phyloP scores from a whole-genome alignment of 2,888 invertebrate genomes.

The Hypolimnas misippus region DNA sequence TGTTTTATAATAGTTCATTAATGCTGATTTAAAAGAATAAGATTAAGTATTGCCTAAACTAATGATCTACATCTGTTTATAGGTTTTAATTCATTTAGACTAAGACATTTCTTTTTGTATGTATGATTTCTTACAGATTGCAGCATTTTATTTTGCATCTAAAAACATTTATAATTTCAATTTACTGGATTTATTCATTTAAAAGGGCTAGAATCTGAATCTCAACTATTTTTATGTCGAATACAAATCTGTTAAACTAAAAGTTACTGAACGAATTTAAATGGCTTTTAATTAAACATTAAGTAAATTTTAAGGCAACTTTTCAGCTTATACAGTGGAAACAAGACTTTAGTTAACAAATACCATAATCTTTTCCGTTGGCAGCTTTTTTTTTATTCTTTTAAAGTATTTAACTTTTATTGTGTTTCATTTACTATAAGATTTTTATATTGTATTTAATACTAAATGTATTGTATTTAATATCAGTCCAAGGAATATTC shows the following conservation, averaged over 20 bases:
- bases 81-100: neutral
- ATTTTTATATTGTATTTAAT: conserved; percentile 4
- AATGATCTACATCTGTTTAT: neutral
- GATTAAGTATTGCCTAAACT: neutral
- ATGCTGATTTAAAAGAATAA: neutral
- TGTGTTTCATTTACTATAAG: neutral
- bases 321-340: neutral
- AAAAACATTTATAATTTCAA: neutral
- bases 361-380: neutral
- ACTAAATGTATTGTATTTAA: conserved; percentile 1
- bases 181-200: no score
- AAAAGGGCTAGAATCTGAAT: no score
- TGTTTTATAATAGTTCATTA: no score
- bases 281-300: conserved; percentile 7
- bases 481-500: conserved; percentile 6
- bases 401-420: neutral
- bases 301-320: conserved; percentile 10
- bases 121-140: neutral
- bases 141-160: neutral
- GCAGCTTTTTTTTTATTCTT: neutral
- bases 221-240: conserved; percentile 6
- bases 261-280: conserved; percentile 11
- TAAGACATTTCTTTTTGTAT: neutral
- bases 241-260: neutral
- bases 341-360: neutral